Conservation (phyloP, 2,113 vertebrate genomes). For the Mastomys natalensis region DNA sequence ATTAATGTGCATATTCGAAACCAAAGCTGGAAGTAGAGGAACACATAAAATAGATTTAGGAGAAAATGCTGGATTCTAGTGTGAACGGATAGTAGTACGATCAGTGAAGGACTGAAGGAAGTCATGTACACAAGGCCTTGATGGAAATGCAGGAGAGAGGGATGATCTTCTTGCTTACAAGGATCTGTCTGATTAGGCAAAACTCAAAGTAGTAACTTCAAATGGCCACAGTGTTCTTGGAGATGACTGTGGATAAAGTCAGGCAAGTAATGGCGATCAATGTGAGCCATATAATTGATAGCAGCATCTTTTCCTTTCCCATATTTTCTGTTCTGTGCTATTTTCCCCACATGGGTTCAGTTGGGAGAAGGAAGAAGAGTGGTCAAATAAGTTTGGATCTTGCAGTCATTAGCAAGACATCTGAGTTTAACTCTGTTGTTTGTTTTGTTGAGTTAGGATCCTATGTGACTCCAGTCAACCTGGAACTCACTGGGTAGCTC, state of each 20-base stretch:
- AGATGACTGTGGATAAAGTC: not conserved
- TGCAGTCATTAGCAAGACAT: not conserved
- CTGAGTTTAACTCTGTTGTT: not conserved
- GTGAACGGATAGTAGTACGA: not conserved
- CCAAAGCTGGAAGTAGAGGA: not conserved
- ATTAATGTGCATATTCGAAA: conserved; percentile 17
- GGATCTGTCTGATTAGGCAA: not conserved
- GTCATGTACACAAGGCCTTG: not conserved
- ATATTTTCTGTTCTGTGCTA: not conserved
- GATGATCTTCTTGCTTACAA: not conserved
- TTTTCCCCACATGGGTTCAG: not conserved
- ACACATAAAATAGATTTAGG: not conserved
- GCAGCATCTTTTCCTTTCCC: not conserved
- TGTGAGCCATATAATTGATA: not conserved
- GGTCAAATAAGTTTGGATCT: not conserved
- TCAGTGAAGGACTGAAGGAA: not conserved
- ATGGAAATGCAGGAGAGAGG: not conserved
- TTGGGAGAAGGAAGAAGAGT: not conserved
- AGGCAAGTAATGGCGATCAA: not conserved
- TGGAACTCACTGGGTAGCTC: not conserved
- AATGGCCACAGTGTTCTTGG: not conserved
- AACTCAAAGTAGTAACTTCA: not conserved
- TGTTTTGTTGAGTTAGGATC: not conserved
- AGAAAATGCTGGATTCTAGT: not conserved
- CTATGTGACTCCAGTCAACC: not conserved